Evolutionary conservation across 2,888 invertebrate genomes (phyloP).

Genomic region (Volucella zonaria): DNA sequence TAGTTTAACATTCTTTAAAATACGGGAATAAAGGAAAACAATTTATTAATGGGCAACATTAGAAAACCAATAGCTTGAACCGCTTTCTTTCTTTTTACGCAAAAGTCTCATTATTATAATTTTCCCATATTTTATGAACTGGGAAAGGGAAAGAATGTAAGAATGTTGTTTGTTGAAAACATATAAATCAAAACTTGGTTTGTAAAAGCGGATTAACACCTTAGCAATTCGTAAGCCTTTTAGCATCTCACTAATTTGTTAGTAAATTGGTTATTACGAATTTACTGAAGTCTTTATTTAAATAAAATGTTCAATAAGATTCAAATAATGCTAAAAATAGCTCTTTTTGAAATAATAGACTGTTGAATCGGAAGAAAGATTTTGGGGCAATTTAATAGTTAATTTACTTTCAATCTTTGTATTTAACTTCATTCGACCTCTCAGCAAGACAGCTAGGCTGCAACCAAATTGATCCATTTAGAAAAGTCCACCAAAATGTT

Average conservation of each 20-base stretch:
- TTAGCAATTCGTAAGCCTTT: conserved; percentile 13
- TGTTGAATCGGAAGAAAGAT: no score
- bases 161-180: conserved; percentile 9
- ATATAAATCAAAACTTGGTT: conserved; percentile 26
- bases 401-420: no score
- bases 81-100: conserved; percentile 22
- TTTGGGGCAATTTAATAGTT: no score
- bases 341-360: no score
- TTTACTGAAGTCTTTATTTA: not conserved
- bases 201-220: conserved; percentile 4
- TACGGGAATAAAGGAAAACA: not conserved
- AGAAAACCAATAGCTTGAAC: conserved; percentile 23
- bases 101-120: conserved; percentile 25
- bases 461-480: no score
- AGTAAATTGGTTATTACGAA: conserved; percentile 14
- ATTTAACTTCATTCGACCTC: no score
- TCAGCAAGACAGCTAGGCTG: no score
- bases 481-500: no score
- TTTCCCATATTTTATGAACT: conserved; percentile 43
- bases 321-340: not conserved
- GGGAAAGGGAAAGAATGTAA: not conserved
- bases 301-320: not conserved
- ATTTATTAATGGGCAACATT: conserved; percentile 20
- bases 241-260: conserved; percentile 2
- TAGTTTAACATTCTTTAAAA: conserved; percentile 9